Evolutionary conservation across 1,140 invertebrate genomes (phyloP).

Genomic region (Trichogramma pretiosum): DNA sequence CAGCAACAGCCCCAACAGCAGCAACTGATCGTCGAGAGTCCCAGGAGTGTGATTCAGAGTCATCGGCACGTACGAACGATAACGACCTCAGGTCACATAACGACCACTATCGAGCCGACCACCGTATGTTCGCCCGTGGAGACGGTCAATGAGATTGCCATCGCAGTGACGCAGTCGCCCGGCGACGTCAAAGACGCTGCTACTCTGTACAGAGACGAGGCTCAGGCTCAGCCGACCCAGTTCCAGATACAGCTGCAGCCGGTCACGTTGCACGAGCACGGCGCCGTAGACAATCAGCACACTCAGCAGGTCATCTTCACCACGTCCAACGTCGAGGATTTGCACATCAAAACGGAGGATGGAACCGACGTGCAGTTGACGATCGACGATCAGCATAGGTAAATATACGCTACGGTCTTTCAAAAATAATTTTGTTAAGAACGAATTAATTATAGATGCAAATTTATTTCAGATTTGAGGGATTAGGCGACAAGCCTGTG

Average conservation of each 20-base stretch:
- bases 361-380: constrained; percentile 25
- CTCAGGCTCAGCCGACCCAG: constrained; percentile 17
- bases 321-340: constrained; percentile 28
- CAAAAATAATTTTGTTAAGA: background rate
- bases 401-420: too few species aligned
- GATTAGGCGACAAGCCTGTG: too few species aligned
- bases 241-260: constrained; percentile 34
- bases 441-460: background rate
- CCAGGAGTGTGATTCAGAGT: constrained; percentile 48
- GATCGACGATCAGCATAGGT: constrained; percentile 36
- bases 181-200: too few species aligned
- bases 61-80: constrained; percentile 51
- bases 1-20: constrained; percentile 17
- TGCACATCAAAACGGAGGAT: constrained; percentile 28
- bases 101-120: constrained; percentile 34
- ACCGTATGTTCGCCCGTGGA: constrained; percentile 32
- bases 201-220: background rate
- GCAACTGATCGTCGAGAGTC: constrained; percentile 20
- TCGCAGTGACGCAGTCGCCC: too few species aligned
- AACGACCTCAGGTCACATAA: constrained; percentile 53
- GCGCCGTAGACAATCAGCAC: constrained; percentile 28
- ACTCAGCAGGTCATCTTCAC: constrained; percentile 34
- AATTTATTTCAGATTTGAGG: too few species aligned
- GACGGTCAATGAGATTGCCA: constrained; percentile 22
- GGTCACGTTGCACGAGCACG: constrained; percentile 27